Conservation (phyloP, 1,140 invertebrate genomes). For the Drosophila simulans region DNA sequence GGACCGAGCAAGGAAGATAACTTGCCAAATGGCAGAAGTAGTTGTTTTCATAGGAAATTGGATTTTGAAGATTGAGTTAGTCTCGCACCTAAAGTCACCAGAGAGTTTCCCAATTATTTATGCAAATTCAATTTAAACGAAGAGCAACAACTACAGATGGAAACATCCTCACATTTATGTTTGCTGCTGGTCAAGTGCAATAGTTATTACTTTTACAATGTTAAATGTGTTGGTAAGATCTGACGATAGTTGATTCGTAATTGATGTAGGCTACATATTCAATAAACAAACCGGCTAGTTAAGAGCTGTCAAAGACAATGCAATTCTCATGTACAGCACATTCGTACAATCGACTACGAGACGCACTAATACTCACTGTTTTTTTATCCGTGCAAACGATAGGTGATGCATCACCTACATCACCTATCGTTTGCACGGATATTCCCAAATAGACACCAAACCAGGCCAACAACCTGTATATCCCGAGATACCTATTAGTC, state of each 20-base stretch:
- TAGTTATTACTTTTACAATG: constrained; percentile 41
- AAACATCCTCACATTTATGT: constrained; percentile 5
- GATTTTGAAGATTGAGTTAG: constrained; percentile 23
- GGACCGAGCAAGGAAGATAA: constrained; percentile 4
- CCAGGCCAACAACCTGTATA: too few relatives aligned
- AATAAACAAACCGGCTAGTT: constrained; percentile 5
- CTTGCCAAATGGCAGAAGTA: constrained; percentile 22
- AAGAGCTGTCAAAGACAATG: constrained; percentile 2
- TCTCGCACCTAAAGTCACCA: constrained; percentile 8
- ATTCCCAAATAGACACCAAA: too few relatives aligned
- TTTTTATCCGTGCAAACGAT: too few relatives aligned
- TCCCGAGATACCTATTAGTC: too few relatives aligned
- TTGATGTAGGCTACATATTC: constrained; percentile 24
- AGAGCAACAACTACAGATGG: constrained; percentile 17
- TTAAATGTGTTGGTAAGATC: constrained; percentile 22
- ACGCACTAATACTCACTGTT: too few relatives aligned
- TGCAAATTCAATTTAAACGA: constrained; percentile 51
- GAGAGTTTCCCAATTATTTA: constrained; percentile 51
- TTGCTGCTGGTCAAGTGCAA: constrained; percentile 49
- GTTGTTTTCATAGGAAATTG: constrained; percentile 31
- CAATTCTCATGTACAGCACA: constrained; percentile 32
- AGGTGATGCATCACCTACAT: too few relatives aligned
- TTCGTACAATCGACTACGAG: too few relatives aligned
- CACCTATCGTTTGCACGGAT: too few relatives aligned
- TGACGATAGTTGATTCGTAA: constrained; percentile 28